phyloP scores from a whole-genome alignment of 2,888 invertebrate species.

The Dysmachus trigonus region DNA sequence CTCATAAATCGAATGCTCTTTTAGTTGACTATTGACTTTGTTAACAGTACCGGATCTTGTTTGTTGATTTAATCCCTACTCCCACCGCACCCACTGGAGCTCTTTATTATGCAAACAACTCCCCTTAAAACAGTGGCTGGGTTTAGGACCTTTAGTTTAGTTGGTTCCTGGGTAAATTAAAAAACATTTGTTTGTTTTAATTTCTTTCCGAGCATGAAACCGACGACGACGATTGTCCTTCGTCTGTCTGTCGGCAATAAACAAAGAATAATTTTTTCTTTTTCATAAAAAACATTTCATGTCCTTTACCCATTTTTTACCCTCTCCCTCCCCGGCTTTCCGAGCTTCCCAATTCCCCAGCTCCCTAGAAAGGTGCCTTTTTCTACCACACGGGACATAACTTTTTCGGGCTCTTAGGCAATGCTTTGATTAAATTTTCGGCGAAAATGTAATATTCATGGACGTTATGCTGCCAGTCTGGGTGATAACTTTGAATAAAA shows the following conservation, averaged over 20 bases:
- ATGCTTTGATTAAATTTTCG: background rate
- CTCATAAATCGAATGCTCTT: background rate
- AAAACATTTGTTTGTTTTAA: background rate
- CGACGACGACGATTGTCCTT: background rate
- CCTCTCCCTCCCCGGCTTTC: background rate
- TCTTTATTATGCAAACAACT: background rate
- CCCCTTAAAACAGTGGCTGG: background rate
- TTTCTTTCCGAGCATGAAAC: background rate
- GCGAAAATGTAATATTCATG: background rate
- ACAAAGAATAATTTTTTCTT: background rate
- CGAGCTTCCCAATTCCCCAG: too few species aligned
- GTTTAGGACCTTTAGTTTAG: background rate
- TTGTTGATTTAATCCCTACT: background rate
- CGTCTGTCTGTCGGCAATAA: background rate
- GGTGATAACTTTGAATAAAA: background rate
- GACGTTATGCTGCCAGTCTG: background rate
- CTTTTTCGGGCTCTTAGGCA: background rate
- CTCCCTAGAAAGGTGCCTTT: background rate
- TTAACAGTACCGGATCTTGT: background rate
- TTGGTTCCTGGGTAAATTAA: background rate
- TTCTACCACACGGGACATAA: background rate
- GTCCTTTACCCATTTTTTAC: background rate
- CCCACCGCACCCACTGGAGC: background rate
- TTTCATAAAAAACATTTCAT: background rate
- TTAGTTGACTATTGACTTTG: background rate